phyloP scores from a whole-genome alignment of 1,140 invertebrate species.

The Aricia agestis region DNA sequence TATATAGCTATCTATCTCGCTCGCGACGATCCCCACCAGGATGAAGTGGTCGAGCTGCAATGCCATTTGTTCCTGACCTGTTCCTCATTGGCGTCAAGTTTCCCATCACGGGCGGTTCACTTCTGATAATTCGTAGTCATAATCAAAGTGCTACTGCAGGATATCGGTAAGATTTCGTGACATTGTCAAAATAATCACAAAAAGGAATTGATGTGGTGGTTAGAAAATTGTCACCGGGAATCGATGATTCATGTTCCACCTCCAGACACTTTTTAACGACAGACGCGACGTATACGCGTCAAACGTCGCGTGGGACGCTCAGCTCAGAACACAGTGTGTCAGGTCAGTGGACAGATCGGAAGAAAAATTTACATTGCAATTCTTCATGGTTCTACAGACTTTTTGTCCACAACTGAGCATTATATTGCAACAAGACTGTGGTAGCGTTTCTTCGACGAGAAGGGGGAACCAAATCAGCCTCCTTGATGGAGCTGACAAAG shows the following conservation, averaged over 20 bases:
- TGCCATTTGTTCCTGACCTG: no score
- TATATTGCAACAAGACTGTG: constrained; percentile 42
- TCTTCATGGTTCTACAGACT: constrained; percentile 15
- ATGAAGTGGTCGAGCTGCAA: no score
- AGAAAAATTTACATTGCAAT: no score
- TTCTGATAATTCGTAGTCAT: no score
- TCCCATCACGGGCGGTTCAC: no score
- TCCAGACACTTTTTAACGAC: constrained; percentile 21
- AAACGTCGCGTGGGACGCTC: constrained; percentile 37
- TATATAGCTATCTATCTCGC: no score
- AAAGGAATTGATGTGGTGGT: background rate
- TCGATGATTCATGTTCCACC: constrained; percentile 26
- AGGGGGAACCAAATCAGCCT: constrained; percentile 22
- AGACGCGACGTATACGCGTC: no score
- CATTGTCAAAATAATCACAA: no score
- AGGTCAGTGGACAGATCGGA: constrained; percentile 28
- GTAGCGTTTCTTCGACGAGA: constrained; percentile 23
- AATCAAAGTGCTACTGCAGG: no score
- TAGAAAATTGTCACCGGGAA: constrained; percentile 14
- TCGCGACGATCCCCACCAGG: no score
- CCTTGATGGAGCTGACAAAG: constrained; percentile 20
- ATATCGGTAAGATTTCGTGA: no score
- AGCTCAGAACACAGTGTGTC: constrained; percentile 26
- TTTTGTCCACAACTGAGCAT: constrained; percentile 6
- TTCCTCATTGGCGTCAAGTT: no score